phyloP scores from a whole-genome alignment of 2,797 vertebrate species.

The Myotis vivesi region DNA sequence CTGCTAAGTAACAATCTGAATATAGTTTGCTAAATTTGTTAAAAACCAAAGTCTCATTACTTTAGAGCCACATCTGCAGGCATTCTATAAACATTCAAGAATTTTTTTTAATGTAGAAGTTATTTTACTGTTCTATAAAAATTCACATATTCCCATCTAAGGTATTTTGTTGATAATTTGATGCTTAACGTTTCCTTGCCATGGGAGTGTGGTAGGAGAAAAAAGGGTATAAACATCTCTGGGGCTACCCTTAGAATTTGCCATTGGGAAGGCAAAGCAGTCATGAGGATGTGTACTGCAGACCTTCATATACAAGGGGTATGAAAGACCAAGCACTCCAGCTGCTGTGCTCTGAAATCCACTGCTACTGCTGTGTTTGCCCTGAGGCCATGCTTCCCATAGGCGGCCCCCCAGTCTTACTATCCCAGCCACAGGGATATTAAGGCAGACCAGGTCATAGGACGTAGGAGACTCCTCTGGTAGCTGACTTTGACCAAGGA shows the following conservation, averaged over 20 bases:
- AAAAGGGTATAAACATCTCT: neutral
- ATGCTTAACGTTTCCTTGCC: neutral
- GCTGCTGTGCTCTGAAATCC: neutral
- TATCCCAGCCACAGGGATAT: neutral
- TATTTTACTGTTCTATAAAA: conserved; percentile 1
- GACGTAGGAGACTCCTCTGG: neutral
- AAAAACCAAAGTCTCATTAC: conserved; percentile 5
- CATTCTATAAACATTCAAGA: conserved; percentile 21
- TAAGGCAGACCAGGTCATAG: neutral
- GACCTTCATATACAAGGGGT: neutral
- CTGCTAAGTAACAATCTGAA: neutral
- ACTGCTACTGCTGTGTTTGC: neutral
- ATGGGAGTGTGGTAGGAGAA: neutral
- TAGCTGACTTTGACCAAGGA: neutral
- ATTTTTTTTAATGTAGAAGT: neutral
- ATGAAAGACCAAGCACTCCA: neutral
- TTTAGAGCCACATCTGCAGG: neutral
- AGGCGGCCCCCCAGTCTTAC: neutral
- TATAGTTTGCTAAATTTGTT: neutral
- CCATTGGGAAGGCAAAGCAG: neutral
- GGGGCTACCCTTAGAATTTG: neutral
- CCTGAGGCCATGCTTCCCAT: neutral
- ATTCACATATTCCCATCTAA: neutral
- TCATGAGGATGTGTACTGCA: neutral
- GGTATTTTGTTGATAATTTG: neutral